Conservation (phyloP, 2,113 vertebrate genomes). For the Mixornis gularis region DNA sequence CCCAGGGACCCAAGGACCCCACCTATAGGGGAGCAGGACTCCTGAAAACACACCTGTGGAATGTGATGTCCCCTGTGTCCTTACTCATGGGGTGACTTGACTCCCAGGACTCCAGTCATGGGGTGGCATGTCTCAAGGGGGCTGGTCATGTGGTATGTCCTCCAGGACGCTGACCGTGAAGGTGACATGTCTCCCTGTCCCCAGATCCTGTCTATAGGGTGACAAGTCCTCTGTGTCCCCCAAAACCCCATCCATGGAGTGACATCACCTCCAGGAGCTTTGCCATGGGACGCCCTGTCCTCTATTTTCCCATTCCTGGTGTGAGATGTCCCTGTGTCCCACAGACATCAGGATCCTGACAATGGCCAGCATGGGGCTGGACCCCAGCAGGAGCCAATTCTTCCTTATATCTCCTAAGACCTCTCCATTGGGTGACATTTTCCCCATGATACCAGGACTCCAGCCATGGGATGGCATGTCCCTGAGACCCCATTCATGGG, state of each 20-base stretch:
- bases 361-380: neutral
- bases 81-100: neutral
- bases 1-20: neutral
- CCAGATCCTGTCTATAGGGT: fast-evolving
- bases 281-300: neutral
- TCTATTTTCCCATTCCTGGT: neutral
- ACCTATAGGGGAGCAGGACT: neutral
- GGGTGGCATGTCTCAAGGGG: neutral
- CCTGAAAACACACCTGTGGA: neutral
- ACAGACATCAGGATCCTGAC: neutral
- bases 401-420: neutral
- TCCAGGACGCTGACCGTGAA: neutral
- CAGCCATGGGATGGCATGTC: neutral
- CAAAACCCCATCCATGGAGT: neutral
- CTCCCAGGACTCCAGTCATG: neutral
- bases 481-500: neutral
- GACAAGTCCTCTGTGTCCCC: neutral
- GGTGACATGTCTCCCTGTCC: neutral
- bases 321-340: neutral
- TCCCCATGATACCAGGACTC: neutral
- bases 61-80: neutral
- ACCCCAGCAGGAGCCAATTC: neutral
- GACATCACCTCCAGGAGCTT: neutral
- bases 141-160: neutral
- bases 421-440: neutral